phyloP scores from a whole-genome alignment of 2,888 invertebrate genomes.

The Blera fallax region DNA sequence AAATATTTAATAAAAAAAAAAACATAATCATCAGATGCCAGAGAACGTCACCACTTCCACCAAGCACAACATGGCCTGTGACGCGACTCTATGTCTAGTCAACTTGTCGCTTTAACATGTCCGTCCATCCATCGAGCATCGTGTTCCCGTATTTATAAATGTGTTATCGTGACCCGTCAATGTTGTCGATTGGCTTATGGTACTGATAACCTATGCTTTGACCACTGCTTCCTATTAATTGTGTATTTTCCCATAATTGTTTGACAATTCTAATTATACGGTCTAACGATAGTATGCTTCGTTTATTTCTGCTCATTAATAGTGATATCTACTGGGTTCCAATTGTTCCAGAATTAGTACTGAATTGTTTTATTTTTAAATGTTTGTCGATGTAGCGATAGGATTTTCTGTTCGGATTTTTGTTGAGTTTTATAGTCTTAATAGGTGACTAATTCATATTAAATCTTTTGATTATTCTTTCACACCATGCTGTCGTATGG shows the following conservation, averaged over 20 bases:
- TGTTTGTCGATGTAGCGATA: neutral
- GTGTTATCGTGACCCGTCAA: constrained; percentile 27
- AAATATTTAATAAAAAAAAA: neutral
- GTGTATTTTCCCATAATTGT: constrained; percentile 64
- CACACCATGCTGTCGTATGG: neutral
- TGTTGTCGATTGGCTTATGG: neutral
- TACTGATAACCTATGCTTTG: constrained; percentile 52
- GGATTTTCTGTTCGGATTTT: neutral
- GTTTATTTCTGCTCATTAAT: constrained; percentile 44
- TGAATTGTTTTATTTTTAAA: neutral
- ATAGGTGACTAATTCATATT: neutral
- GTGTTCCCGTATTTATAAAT: neutral
- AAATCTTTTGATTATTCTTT: neutral
- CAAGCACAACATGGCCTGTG: neutral
- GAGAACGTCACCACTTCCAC: neutral
- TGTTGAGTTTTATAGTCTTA: neutral
- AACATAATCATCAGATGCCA: constrained; percentile 1
- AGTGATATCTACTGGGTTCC: constrained; percentile 4
- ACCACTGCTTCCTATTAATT: constrained; percentile 58
- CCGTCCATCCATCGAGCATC: constrained; percentile 3
- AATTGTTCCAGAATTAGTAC: neutral
- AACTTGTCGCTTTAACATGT: constrained; percentile 24
- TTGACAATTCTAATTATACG: constrained; percentile 69
- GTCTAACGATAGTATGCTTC: constrained; percentile 42
- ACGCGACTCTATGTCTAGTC: constrained; percentile 52